Base-by-base conservation (phyloP, 1,140 invertebrate genomes). In the Matsumurasca onukii region DNA sequence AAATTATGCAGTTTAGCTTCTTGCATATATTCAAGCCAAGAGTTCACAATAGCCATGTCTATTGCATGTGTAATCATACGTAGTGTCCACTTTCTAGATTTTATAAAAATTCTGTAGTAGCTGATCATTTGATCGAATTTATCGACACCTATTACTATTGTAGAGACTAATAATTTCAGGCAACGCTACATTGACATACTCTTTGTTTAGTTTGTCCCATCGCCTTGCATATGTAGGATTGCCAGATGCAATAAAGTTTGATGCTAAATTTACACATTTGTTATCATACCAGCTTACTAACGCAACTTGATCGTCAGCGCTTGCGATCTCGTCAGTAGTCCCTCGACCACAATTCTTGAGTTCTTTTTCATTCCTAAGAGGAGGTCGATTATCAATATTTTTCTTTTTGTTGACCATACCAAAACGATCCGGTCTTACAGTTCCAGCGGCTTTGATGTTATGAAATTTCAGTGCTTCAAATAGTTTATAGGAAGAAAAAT, bases 141-240 rank as follows among this genome's bases (percentile, higher is more conserved):
- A 71, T 81, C 78, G 57, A 81, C 76, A 27, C 80, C 79, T 80
- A 59, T 69, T 74, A 55, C 74, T 70, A 70, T 81, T 81, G 73
- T 81, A 80, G 45, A 70, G 52, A 61, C 75, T 75, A 0, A 80
- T 67, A 30, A 79, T 72, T 51, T 75, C 73, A 68, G 80, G 80
- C 66, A 75, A 55, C 61, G 69, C 25, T 13, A 80, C 69, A 57
- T 71, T 34, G 2, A 79, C 67, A 59, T 78, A 77, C 67, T 75
- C 69, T 59, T 75, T 77, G n/a, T 73, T 34, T 69, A 70, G 72
- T 73, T 77, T 77, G 59, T 73, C 73, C 75, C 76, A 77, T n/a
- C 75, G 48, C 45, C 69, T 71, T 49, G 73, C 75, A 24, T 15
- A 3, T 29, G 68, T 66, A 34, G 22, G 2, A n/a, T 63, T 31